A percentile compares a stretch with the other conserved stretches of the same genome.
phyloP scores from a whole-genome alignment of 2,797 vertebrate species.

The Parauchenoglanis punctatus region DNA sequence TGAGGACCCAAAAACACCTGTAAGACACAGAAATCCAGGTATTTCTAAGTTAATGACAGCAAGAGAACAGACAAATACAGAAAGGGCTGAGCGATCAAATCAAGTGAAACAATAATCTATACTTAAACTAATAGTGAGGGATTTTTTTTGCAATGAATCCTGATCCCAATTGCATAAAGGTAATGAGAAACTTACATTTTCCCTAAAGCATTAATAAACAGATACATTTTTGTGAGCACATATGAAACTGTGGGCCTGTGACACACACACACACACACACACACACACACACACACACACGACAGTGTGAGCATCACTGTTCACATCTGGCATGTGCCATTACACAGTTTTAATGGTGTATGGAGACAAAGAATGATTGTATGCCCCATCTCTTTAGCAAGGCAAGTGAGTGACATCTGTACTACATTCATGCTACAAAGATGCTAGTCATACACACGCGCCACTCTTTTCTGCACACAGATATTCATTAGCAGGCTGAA shows the following conservation, averaged over 20 bases:
- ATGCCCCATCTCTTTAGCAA: constrained; percentile 24
- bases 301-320: constrained; percentile 14
- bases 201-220: neutral
- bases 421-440: constrained; percentile 42
- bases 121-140: neutral
- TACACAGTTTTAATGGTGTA: constrained; percentile 27
- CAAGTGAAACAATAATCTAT: neutral
- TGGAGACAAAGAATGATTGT: constrained; percentile 41
- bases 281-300: constrained; percentile 14
- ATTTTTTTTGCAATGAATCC: neutral
- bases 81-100: neutral
- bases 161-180: neutral
- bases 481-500: neutral
- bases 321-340: constrained; percentile 43
- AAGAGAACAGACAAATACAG: neutral
- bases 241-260: neutral
- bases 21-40: constrained; percentile 7
- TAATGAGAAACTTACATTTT: neutral
- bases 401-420: constrained; percentile 39
- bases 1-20: constrained; percentile 88
- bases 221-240: neutral
- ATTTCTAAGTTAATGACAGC: neutral
- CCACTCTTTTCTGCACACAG: neutral
- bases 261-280: neutral
- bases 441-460: constrained; percentile 33